Evolutionary conservation across 2,888 invertebrate species (phyloP).

Genomic region (Fragum fragum): DNA sequence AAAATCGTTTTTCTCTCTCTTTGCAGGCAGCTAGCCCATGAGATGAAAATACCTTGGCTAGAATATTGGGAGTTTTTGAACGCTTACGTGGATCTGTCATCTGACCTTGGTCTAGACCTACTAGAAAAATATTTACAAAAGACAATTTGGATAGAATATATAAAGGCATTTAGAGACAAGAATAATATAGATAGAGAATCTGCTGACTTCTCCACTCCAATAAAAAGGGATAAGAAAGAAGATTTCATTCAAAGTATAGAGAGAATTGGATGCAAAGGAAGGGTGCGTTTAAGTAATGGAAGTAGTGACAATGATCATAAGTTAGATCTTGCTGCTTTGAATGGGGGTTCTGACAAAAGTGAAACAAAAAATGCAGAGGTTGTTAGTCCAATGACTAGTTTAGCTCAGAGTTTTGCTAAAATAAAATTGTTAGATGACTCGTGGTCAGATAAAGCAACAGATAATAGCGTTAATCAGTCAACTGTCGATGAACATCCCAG

Average conservation of each 20-base stretch:
- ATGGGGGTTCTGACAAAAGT: background rate
- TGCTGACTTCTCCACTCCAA: background rate
- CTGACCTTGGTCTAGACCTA: constrained; percentile 91
- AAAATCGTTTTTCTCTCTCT: too few relatives aligned
- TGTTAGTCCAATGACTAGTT: constrained; percentile 68
- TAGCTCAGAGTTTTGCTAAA: constrained; percentile 66
- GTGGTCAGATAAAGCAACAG: constrained; percentile 50
- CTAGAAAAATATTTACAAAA: constrained; percentile 92
- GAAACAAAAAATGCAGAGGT: constrained; percentile 41
- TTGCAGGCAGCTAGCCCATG: constrained; percentile 82
- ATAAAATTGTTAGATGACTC: constrained; percentile 66
- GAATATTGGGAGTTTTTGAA: constrained; percentile 98
- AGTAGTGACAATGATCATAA: background rate
- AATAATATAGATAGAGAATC: constrained; percentile 33
- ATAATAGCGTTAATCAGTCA: background rate
- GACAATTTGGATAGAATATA: constrained; percentile 61
- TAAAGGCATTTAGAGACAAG: constrained; percentile 55
- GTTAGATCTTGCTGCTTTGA: background rate
- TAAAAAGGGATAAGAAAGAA: background rate
- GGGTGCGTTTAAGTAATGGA: background rate
- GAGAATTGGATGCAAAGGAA: background rate
- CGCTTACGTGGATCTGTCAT: constrained; percentile 92
- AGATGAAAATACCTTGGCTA: constrained; percentile 90
- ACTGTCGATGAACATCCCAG: background rate
- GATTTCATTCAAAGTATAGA: background rate